Percentiles rank a stretch among this genome's conserved stretches.
phyloP scores from a whole-genome alignment of 2,113 vertebrate species.

The Puntigrus tetrazona region DNA sequence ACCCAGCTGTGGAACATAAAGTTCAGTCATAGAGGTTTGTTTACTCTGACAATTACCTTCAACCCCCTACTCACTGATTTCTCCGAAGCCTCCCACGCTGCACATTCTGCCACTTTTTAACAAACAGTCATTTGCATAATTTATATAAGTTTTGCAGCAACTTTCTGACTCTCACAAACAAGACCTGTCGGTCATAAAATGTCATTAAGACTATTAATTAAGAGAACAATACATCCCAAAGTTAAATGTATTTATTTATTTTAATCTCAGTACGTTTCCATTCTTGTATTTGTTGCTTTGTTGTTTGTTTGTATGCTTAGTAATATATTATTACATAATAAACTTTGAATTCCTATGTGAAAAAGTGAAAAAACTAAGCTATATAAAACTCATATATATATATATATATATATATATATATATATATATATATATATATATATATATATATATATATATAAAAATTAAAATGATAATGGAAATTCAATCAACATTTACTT shows the following conservation, averaged over 20 bases:
- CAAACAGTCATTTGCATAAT: conserved; percentile 14
- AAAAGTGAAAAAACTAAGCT: no score
- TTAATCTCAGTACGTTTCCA: neutral
- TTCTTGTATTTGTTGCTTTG: neutral
- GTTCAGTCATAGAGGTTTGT: conserved; percentile 27
- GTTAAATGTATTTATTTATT: neutral
- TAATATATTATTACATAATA: no score
- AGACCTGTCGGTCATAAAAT: neutral
- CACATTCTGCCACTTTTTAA: conserved; percentile 1
- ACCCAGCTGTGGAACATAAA: neutral
- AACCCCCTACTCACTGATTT: conserved; percentile 11
- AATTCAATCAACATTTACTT: neutral
- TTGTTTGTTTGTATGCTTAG: no score
- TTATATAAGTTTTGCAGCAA: neutral
- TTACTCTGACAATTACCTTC: conserved; percentile 22
- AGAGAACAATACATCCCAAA: neutral
- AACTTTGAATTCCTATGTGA: no score
- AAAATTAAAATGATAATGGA: no score
- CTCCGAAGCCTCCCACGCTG: conserved; percentile 2
- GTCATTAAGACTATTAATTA: neutral
- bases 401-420: no score
- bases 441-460: no score
- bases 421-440: no score
- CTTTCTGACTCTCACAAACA: neutral
- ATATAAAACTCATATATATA: no score